Conservation (phyloP, 2,113 vertebrate genomes). For the Callipepla californica region DNA sequence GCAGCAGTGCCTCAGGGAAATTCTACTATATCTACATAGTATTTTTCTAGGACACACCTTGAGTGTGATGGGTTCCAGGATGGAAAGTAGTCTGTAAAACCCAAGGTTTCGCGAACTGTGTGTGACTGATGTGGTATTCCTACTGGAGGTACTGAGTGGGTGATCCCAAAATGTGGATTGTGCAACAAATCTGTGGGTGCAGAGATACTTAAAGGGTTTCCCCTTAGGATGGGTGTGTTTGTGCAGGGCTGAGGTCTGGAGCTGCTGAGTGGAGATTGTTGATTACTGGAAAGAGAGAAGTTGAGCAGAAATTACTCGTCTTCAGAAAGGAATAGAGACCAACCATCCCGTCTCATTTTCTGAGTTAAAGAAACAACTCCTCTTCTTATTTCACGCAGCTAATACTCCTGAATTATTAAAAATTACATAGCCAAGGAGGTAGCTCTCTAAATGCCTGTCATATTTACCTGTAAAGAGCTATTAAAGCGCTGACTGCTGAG, state of each 20-base stretch:
- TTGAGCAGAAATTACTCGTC: not conserved
- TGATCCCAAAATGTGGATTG: not conserved
- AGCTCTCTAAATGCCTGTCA: not conserved
- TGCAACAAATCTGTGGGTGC: not conserved
- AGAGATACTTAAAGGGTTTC: not conserved
- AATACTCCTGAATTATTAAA: not conserved
- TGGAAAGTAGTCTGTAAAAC: not conserved
- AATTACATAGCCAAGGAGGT: not conserved
- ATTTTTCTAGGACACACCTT: not conserved
- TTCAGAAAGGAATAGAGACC: not conserved
- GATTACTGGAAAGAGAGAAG: not conserved
- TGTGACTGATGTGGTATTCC: not conserved
- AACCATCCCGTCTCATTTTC: not conserved
- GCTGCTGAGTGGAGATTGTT: not conserved
- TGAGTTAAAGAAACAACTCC: not conserved
- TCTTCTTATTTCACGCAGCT: not conserved
- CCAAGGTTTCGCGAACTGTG: not conserved
- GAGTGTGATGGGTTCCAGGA: not conserved
- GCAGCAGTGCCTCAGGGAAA: not conserved
- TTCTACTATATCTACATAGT: not conserved
- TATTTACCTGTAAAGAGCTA: not conserved
- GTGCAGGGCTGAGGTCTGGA: not conserved
- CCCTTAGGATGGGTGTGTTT: not conserved
- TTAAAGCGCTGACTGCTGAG: not conserved
- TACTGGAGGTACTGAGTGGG: not conserved